These are phyloP conservation scores for Ictalurus furcatus DNA, from an alignment of 2,113 vertebrate genomes.

Conservation along the genomic window DNA sequence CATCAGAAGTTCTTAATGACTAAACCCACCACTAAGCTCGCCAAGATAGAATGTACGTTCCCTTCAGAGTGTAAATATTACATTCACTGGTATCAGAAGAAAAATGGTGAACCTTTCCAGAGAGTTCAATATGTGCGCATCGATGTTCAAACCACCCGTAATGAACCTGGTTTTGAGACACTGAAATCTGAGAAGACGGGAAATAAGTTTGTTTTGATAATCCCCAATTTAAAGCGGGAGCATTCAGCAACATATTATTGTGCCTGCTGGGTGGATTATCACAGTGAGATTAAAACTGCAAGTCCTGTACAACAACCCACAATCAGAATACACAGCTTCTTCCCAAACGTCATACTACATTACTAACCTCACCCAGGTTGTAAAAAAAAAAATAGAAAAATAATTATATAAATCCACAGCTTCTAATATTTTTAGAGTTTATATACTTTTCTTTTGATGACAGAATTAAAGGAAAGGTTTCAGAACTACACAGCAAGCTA, in stretches of 20 bases:
- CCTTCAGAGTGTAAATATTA: not conserved
- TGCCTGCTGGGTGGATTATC: slow-evolving; percentile 6
- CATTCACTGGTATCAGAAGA: slow-evolving; percentile 43
- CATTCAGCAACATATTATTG: slow-evolving; percentile 30
- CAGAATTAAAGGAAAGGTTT: not conserved
- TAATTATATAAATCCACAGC: not conserved
- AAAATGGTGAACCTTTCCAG: slow-evolving; percentile 3
- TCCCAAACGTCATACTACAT: not conserved
- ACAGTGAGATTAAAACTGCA: not conserved
- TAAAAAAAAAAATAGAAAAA: not conserved
- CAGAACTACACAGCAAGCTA: not conserved
- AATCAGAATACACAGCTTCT: not conserved
- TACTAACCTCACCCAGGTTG: no score
- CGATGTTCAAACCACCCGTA: not conserved
- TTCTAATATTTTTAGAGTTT: not conserved
- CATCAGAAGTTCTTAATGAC: slow-evolving; percentile 32
- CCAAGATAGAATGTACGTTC: slow-evolving; percentile 22
- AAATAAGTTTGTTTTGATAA: slow-evolving; percentile 16
- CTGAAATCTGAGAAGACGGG: not conserved
- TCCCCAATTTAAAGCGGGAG: not conserved
- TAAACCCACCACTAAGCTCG: not conserved
- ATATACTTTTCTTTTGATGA: not conserved
- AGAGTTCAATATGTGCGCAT: slow-evolving; percentile 21
- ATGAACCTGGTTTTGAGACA: not conserved
- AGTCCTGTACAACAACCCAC: slow-evolving; percentile 1